Percentiles rank a stretch among this genome's conserved stretches.
phyloP scores from a whole-genome alignment of 2,113 vertebrate genomes.

The Equus przewalskii region DNA sequence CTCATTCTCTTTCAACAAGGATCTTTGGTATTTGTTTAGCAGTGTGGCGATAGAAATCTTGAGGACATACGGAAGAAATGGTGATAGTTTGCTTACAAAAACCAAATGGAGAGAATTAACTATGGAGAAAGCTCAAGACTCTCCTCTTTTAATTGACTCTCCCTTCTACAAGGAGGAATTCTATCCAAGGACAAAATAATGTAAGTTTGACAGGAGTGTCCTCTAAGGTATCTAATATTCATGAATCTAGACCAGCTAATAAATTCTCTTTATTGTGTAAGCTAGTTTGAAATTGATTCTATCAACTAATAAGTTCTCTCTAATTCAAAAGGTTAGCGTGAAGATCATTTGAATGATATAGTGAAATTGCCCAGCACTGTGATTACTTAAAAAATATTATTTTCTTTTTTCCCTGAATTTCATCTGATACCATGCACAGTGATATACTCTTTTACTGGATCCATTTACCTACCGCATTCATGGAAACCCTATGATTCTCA shows the following conservation, averaged over 20 bases:
- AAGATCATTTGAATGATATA: constrained; percentile 17
- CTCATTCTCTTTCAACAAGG: background rate
- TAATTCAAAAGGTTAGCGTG: background rate
- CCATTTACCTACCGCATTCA: background rate
- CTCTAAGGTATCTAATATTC: constrained; percentile 42
- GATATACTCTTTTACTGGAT: background rate
- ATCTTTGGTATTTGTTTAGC: background rate
- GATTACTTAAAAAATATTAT: background rate
- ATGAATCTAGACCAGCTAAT: background rate
- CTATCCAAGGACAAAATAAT: background rate
- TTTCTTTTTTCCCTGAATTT: constrained; percentile 45
- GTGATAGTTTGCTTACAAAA: background rate
- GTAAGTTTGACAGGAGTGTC: constrained; percentile 2
- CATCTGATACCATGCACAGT: constrained; percentile 2
- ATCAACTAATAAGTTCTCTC: background rate
- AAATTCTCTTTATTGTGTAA: constrained; percentile 22
- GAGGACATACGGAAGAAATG: background rate
- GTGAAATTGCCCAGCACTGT: background rate
- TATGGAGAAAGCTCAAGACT: background rate
- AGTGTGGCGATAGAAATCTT: background rate
- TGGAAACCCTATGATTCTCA: constrained; percentile 57
- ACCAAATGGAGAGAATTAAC: background rate
- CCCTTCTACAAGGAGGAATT: background rate
- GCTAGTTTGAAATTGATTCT: constrained; percentile 52
- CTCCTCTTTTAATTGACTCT: constrained; percentile 6